These are phyloP conservation scores for Euglossa dilemma DNA, from an alignment of 1,140 invertebrate species.

Conservation along the genomic window DNA sequence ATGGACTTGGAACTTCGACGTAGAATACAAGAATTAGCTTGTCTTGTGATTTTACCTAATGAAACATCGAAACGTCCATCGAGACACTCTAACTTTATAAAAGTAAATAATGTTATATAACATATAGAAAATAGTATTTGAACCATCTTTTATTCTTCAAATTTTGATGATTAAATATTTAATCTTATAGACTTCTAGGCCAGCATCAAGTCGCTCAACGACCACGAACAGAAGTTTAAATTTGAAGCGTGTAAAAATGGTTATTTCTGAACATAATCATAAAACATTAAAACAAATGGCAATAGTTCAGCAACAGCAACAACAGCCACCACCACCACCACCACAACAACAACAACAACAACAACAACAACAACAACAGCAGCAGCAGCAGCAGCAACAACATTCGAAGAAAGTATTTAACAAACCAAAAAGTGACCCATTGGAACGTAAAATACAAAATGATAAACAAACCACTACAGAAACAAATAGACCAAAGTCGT, in stretches of 20 bases:
- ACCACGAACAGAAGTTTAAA: constrained; percentile 81
- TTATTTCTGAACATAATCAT: constrained; percentile 83
- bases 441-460: constrained; percentile 77
- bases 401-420: constrained; percentile 74
- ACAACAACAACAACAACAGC: constrained; percentile 53
- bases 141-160: background rate
- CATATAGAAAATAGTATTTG: background rate
- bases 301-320: constrained; percentile 54
- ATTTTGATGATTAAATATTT: background rate
- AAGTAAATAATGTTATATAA: constrained; percentile 61
- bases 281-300: constrained; percentile 73
- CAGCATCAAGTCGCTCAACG: constrained; percentile 66
- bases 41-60: constrained; percentile 82
- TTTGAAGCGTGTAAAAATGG: constrained; percentile 84
- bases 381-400: background rate
- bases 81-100: constrained; percentile 77
- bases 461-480: constrained; percentile 71
- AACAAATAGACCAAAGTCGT: constrained; percentile 78
- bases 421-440: constrained; percentile 80
- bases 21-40: constrained; percentile 85
- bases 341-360: constrained; percentile 25
- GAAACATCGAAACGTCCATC: constrained; percentile 76
- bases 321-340: too few relatives aligned
- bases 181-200: constrained; percentile 71
- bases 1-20: constrained; percentile 85